Conservation (phyloP, 2,113 vertebrate species). For the Apodemus sylvaticus region DNA sequence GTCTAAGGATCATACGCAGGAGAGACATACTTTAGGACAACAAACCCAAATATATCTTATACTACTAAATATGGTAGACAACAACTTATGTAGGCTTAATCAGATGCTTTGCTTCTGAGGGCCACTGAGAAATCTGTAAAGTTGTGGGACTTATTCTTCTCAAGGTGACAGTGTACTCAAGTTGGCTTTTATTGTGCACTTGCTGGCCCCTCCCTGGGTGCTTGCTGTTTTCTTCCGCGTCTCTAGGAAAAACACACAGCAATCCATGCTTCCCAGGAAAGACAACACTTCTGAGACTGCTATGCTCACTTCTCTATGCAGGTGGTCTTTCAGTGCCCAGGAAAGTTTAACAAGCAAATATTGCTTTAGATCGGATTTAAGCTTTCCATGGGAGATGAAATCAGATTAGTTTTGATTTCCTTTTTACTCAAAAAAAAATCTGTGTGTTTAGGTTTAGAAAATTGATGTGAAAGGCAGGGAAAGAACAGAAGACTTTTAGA, state of each 20-base stretch:
- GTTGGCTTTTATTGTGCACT: background rate
- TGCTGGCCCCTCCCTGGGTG: background rate
- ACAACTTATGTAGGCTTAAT: background rate
- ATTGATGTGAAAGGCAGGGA: background rate
- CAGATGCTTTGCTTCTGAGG: background rate
- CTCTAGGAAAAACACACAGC: too few species aligned
- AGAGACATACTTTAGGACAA: background rate
- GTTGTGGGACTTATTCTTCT: background rate
- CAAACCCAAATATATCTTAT: background rate
- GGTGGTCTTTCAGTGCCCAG: background rate
- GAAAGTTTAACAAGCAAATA: background rate
- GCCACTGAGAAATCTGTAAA: background rate
- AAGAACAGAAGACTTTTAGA: constrained; percentile 6
- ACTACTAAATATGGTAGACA: background rate
- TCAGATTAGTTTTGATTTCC: constrained; percentile 13
- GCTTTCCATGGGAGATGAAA: background rate
- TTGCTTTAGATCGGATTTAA: background rate
- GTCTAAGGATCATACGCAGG: background rate
- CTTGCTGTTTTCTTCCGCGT: too few species aligned
- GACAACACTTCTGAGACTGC: background rate
- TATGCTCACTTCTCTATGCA: background rate
- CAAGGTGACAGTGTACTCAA: background rate
- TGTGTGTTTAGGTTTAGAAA: background rate
- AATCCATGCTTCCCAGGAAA: background rate
- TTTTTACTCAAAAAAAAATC: background rate